A percentile compares a stretch with the other conserved stretches of the same genome.
Evolutionary conservation across 2,888 invertebrate genomes (phyloP).

Genomic region (Sisyra terminalis): DNA sequence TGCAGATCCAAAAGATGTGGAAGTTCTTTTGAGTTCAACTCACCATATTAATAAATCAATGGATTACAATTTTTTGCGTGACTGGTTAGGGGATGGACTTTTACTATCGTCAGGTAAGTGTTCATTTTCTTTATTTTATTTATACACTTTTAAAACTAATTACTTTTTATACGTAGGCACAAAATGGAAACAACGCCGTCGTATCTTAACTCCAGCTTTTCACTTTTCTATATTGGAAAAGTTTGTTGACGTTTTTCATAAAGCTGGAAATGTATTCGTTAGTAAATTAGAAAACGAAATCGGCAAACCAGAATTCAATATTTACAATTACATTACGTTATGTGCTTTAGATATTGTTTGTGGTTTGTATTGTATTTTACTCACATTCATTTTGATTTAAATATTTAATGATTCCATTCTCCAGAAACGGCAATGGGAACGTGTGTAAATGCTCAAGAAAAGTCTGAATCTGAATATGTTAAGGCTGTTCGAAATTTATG

Average conservation of each 20-base stretch:
- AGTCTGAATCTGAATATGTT: slow-evolving; percentile 54
- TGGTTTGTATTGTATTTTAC: slow-evolving; percentile 24
- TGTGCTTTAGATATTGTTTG: slow-evolving; percentile 45
- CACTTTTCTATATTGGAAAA: slow-evolving; percentile 62
- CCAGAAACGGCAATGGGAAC: slow-evolving; percentile 50
- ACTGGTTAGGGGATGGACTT: slow-evolving; percentile 24
- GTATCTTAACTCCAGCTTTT: slow-evolving; percentile 60
- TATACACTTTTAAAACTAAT: neutral
- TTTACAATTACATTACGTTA: slow-evolving; percentile 41
- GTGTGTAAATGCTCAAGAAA: slow-evolving; percentile 50
- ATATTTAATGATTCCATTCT: neutral
- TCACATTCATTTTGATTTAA: neutral
- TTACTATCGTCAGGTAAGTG: slow-evolving; percentile 21
- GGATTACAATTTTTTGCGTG: slow-evolving; percentile 20
- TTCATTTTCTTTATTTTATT: slow-evolving; percentile 6
- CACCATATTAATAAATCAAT: slow-evolving; percentile 19
- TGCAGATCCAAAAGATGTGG: slow-evolving; percentile 13
- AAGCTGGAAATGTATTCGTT: slow-evolving; percentile 38
- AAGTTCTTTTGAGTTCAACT: slow-evolving; percentile 19
- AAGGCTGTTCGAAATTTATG: slow-evolving; percentile 43
- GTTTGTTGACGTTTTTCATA: slow-evolving; percentile 52
- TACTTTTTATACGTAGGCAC: slow-evolving; percentile 20
- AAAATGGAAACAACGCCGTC: slow-evolving; percentile 50
- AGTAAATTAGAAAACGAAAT: slow-evolving; percentile 29
- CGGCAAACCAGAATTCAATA: slow-evolving; percentile 31